Conservation (phyloP, 2,797 vertebrate genomes). For the Neosilurus mollespiculum region DNA sequence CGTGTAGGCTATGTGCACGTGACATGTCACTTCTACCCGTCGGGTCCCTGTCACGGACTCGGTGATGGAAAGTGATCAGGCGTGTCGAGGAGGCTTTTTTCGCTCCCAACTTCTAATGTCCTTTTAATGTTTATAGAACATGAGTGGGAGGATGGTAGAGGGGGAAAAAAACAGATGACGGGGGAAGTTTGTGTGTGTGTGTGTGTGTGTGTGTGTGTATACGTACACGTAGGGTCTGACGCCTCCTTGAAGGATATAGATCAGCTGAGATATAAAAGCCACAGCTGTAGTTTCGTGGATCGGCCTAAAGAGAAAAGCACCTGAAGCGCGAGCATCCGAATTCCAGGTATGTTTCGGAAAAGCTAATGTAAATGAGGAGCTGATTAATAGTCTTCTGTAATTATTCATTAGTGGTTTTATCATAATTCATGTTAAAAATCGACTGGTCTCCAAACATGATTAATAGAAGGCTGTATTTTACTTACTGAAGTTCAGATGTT, state of each 20-base stretch:
- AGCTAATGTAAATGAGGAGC: background rate
- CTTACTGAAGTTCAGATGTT: no score
- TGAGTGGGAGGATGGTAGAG: constrained; percentile 59
- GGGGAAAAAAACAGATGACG: constrained; percentile 26
- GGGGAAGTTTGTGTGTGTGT: constrained; percentile 48
- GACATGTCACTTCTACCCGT: background rate
- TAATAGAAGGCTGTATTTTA: background rate
- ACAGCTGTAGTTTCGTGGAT: constrained; percentile 57
- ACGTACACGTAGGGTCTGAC: constrained; percentile 6
- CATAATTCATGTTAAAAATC: no score
- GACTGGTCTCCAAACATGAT: background rate
- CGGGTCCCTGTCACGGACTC: constrained; percentile 1
- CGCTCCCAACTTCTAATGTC: constrained; percentile 40
- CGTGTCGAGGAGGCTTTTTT: constrained; percentile 9
- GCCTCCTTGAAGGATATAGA: constrained; percentile 66
- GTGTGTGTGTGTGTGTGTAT: constrained; percentile 40
- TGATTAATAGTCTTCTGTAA: background rate
- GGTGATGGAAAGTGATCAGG: constrained; percentile 13
- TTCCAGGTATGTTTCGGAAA: constrained; percentile 9
- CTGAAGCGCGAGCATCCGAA: background rate
- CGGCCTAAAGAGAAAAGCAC: constrained; percentile 41
- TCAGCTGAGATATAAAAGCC: constrained; percentile 65
- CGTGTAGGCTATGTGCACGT: no score
- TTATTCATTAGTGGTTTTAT: background rate
- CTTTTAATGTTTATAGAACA: constrained; percentile 53